Percentiles rank a stretch among this genome's conserved stretches.
Conservation (phyloP, 2,888 invertebrate species). For the Pyrrhia umbra region DNA sequence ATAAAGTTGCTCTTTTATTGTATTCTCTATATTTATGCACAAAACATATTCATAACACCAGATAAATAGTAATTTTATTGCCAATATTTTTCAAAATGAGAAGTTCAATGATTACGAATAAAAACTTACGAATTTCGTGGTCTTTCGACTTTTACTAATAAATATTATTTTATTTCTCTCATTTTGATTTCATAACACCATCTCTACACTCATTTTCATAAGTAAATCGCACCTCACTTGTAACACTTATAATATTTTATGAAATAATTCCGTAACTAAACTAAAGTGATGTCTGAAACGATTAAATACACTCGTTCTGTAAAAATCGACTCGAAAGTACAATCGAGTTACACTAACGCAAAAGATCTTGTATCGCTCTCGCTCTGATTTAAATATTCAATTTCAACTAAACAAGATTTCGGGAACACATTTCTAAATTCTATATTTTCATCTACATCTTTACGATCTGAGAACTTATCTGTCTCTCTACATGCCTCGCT, state of each 20-base stretch:
- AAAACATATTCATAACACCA: constrained; percentile 47
- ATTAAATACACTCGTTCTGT: constrained; percentile 59
- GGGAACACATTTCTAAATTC: constrained; percentile 83
- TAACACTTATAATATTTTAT: constrained; percentile 69
- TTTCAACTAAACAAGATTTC: constrained; percentile 67
- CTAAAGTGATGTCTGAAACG: constrained; percentile 71
- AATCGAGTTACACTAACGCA: constrained; percentile 60
- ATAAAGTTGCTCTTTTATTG: constrained; percentile 59
- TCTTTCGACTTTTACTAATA: constrained; percentile 66
- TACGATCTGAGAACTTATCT: constrained; percentile 62
- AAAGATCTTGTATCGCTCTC: constrained; percentile 53
- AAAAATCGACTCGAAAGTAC: constrained; percentile 56
- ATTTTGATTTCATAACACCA: constrained; percentile 67
- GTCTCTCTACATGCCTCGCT: constrained; percentile 65
- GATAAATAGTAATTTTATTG: constrained; percentile 56
- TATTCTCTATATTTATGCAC: constrained; percentile 58
- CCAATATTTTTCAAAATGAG: constrained; percentile 50
- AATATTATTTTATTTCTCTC: constrained; percentile 72
- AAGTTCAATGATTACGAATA: constrained; percentile 44
- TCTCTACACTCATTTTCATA: constrained; percentile 69
- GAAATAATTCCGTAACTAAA: constrained; percentile 70
- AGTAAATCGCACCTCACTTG: constrained; percentile 74
- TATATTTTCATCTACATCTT: constrained; percentile 72
- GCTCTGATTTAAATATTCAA: constrained; percentile 59
- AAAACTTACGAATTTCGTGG: constrained; percentile 57